Percentiles rank a stretch among this genome's conserved stretches.
Conservation (phyloP, 1,140 invertebrate genomes). For the Carposina sasakii region DNA sequence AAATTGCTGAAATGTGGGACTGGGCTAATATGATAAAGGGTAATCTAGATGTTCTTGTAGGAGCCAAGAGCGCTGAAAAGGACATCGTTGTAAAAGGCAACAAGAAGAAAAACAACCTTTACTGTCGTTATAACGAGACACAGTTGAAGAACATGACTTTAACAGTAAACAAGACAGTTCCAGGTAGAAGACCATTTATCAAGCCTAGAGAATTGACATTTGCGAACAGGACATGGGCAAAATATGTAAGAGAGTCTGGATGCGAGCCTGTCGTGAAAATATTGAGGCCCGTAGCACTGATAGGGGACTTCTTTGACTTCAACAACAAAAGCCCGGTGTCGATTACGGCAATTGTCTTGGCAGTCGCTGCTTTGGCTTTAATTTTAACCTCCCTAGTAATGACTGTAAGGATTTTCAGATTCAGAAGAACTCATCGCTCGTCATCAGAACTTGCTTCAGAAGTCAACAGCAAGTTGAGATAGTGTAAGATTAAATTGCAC, state of each 20-base stretch:
- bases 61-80: constrained; percentile 75
- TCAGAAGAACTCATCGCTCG: too few relatives aligned
- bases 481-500: constrained; percentile 15
- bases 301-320: constrained; percentile 34
- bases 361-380: constrained; percentile 36
- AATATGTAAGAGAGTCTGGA: constrained; percentile 79
- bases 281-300: constrained; percentile 54
- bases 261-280: constrained; percentile 74
- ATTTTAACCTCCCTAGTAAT: constrained; percentile 43
- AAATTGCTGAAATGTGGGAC: constrained; percentile 80
- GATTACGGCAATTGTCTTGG: constrained; percentile 31
- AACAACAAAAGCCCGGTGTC: constrained; percentile 24
- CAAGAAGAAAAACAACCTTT: constrained; percentile 77
- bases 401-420: constrained; percentile 47
- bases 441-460: constrained; percentile 35
- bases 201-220: constrained; percentile 73
- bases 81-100: constrained; percentile 73
- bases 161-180: constrained; percentile 64
- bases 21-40: constrained; percentile 79
- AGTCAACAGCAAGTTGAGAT: constrained; percentile 49
- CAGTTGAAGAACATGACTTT: constrained; percentile 70
- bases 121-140: constrained; percentile 77
- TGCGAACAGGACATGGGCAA: constrained; percentile 80
- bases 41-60: constrained; percentile 77
- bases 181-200: constrained; percentile 72